Percentiles rank a stretch among this genome's conserved stretches.
Conservation (phyloP, 2,888 invertebrate species). For the Epistrophella euchroma region DNA sequence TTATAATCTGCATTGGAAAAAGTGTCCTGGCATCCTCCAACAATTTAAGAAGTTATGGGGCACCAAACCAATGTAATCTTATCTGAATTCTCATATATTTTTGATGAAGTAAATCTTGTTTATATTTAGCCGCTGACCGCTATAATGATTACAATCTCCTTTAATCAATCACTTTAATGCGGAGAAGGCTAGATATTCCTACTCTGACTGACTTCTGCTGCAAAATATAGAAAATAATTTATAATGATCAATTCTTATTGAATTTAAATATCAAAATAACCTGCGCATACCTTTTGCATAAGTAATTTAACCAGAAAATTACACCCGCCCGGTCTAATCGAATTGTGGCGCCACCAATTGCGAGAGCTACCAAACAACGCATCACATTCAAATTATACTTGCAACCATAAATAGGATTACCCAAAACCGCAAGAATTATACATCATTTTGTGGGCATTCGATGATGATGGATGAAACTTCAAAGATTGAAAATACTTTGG, state of each 20-base stretch:
- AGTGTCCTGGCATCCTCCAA: too few species aligned
- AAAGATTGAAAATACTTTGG: conserved; percentile 48
- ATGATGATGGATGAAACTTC: not conserved
- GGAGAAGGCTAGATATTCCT: fast-evolving
- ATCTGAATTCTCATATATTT: too few species aligned
- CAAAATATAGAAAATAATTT: not conserved
- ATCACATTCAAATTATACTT: conserved; percentile 48
- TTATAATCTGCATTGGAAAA: too few species aligned
- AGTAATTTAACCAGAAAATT: conserved; percentile 73
- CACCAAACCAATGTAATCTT: too few species aligned
- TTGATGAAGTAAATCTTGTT: too few species aligned
- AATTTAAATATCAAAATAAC: conserved; percentile 11
- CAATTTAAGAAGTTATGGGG: too few species aligned
- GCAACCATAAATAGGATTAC: conserved; percentile 64
- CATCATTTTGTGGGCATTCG: conserved; percentile 19
- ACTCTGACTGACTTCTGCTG: not conserved
- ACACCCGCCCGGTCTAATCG: conserved; percentile 56
- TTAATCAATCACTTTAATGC: not conserved
- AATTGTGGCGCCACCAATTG: conserved; percentile 73
- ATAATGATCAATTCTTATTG: conserved; percentile 13
- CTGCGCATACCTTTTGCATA: conserved; percentile 36
- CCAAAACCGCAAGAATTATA: conserved; percentile 63
- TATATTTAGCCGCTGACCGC: not conserved
- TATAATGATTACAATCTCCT: not conserved
- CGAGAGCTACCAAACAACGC: conserved; percentile 19